Evolutionary conservation across 1,140 invertebrate species (phyloP).

Genomic region (Ceratosolen solmsi): DNA sequence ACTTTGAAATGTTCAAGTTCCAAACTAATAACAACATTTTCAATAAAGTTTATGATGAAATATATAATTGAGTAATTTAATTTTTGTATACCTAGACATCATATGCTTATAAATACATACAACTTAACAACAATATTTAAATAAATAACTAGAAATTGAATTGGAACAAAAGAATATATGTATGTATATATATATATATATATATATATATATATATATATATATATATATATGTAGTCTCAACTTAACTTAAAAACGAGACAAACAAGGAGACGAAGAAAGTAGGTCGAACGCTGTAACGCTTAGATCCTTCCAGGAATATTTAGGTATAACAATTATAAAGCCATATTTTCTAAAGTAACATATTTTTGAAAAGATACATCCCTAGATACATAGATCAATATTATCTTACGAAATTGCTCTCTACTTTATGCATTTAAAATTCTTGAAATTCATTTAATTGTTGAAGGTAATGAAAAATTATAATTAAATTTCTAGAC

Average conservation of each 20-base stretch:
- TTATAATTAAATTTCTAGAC: no score
- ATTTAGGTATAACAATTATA: not conserved
- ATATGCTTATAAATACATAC: not conserved
- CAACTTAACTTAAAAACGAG: no score
- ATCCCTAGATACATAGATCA: no score
- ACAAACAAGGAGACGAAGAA: not conserved
- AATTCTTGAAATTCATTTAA: no score
- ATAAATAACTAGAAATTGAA: not conserved
- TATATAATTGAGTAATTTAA: not conserved
- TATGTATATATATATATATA: no score
- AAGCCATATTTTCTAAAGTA: not conserved
- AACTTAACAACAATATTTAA: not conserved
- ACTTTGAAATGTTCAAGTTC: not conserved
- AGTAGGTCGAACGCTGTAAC: not conserved
- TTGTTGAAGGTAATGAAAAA: no score
- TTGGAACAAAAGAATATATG: not conserved
- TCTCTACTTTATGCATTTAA: no score
- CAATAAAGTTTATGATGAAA: not conserved
- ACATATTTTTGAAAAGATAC: no score
- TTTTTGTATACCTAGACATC: not conserved
- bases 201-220: no score
- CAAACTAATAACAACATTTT: not conserved
- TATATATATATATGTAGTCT: no score
- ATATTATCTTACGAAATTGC: no score
- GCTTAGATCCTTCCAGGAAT: not conserved